Evolutionary conservation across 2,888 invertebrate genomes (phyloP).

Genomic region (Philopedon plagiatum): DNA sequence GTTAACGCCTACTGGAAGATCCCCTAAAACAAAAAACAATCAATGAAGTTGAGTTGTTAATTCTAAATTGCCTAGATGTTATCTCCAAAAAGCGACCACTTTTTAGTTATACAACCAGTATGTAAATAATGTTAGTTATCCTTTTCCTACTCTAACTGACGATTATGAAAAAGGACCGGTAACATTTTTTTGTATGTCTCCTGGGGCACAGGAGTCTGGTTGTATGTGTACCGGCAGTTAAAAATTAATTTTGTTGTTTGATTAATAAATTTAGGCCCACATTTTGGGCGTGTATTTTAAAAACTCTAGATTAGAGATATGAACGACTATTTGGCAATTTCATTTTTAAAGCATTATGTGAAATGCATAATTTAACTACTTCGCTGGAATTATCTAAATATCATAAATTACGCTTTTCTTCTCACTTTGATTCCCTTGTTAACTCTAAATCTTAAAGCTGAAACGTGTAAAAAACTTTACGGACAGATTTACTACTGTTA

Average conservation of each 20-base stretch:
- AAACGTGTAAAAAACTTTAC: too few species aligned
- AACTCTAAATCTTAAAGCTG: too few species aligned
- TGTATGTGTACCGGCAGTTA: conserved; percentile 5
- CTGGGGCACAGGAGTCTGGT: background rate
- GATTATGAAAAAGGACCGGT: background rate
- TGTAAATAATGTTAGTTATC: background rate
- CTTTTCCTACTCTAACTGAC: background rate
- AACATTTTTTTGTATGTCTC: background rate
- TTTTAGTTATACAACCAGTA: background rate
- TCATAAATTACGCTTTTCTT: too few species aligned
- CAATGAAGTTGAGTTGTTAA: background rate
- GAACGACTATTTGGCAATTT: background rate
- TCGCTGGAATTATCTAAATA: too few species aligned
- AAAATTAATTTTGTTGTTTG: conserved; percentile 16
- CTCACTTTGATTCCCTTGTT: too few species aligned
- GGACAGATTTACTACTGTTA: too few species aligned
- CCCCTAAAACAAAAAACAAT: background rate
- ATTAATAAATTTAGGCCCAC: conserved; percentile 13
- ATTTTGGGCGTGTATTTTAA: conserved; percentile 2
- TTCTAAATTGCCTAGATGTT: conserved; percentile 2
- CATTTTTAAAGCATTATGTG: background rate
- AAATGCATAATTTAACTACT: too few species aligned
- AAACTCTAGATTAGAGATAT: background rate
- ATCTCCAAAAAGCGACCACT: conserved; percentile 5
- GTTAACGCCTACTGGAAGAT: background rate